Conservation (phyloP, 2,888 invertebrate genomes). For the Heliconius ismenius region DNA sequence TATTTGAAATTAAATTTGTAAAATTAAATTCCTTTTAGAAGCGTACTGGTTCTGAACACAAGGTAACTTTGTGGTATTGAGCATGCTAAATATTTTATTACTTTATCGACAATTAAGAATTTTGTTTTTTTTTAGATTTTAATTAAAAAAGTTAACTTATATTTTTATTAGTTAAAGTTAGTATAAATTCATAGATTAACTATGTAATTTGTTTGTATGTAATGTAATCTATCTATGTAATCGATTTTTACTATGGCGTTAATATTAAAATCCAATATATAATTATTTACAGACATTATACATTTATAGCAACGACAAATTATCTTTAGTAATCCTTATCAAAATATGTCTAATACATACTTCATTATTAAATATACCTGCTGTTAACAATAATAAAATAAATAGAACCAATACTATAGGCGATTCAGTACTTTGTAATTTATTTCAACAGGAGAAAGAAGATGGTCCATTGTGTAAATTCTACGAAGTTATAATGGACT, state of each 20-base stretch:
- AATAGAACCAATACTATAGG: background rate
- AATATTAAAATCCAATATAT: background rate
- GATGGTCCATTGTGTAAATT: slow-evolving; percentile 88
- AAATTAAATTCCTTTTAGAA: slow-evolving; percentile 30
- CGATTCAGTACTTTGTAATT: no score
- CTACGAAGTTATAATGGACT: slow-evolving; percentile 89
- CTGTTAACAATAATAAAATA: background rate
- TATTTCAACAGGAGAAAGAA: slow-evolving; percentile 67
- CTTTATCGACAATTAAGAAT: background rate
- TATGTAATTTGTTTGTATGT: no score
- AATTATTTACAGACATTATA: background rate
- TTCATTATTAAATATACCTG: background rate
- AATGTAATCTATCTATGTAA: no score
- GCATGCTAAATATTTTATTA: background rate
- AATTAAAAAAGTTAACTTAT: no score
- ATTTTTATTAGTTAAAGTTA: no score
- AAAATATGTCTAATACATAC: slow-evolving; percentile 6
- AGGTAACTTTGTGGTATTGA: slow-evolving; percentile 27
- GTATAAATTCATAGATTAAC: background rate
- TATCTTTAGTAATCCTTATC: background rate
- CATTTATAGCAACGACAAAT: background rate
- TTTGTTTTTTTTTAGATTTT: background rate
- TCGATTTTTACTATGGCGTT: background rate
- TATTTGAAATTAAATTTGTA: slow-evolving; percentile 1
- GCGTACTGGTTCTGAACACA: slow-evolving; percentile 28